Conservation (phyloP, 2,888 invertebrate species). For the Hirtodrosophila trivittata region DNA sequence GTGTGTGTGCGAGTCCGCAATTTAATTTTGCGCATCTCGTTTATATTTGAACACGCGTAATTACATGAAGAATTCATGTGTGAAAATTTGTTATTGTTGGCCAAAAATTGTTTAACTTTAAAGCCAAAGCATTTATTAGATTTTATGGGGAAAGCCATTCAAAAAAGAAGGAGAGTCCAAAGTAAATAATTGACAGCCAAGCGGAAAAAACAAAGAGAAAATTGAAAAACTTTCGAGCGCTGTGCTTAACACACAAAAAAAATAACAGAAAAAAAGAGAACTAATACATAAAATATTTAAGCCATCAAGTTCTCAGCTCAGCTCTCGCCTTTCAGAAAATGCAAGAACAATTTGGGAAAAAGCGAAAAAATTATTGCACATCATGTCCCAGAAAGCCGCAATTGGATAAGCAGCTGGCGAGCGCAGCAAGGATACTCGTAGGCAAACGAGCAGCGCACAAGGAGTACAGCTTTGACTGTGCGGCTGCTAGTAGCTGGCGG, state of each 20-base stretch:
- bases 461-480: constrained; percentile 2
- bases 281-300: constrained; percentile 39
- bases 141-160: constrained; percentile 9
- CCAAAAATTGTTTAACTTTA: constrained; percentile 21
- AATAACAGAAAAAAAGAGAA: constrained; percentile 17
- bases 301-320: constrained; percentile 4
- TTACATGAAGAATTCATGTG: constrained; percentile 71
- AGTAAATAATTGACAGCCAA: constrained; percentile 37
- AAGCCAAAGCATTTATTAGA: constrained; percentile 23
- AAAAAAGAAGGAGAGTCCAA: neutral
- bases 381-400: constrained; percentile 28
- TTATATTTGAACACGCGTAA: constrained; percentile 63
- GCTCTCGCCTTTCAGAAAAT: constrained; percentile 6
- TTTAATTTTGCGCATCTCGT: constrained; percentile 60
- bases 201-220: constrained; percentile 13
- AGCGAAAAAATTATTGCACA: constrained; percentile 26
- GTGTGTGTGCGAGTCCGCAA: constrained; percentile 31
- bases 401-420: constrained; percentile 26
- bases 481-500: constrained; percentile 4
- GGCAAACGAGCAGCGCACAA: neutral
- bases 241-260: constrained; percentile 2
- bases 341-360: constrained; percentile 19
- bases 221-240: constrained; percentile 3
- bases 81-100: constrained; percentile 39
- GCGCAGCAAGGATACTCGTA: constrained; percentile 1